Evolutionary conservation across 2,113 vertebrate species (phyloP).

Genomic region (Protobothrops flavoviridis): DNA sequence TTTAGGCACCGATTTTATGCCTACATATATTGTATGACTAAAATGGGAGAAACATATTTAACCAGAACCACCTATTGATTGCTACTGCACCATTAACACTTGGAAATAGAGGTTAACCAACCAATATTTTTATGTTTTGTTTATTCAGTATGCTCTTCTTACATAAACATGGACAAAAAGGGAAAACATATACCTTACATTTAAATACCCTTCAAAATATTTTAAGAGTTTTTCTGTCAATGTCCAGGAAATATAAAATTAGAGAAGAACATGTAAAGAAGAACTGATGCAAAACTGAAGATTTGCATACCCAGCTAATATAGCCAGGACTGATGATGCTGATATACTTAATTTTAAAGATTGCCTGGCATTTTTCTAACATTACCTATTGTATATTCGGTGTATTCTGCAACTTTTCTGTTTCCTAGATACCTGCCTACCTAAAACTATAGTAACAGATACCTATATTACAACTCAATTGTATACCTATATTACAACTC

Average conservation of each 20-base stretch:
- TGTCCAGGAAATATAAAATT: background rate
- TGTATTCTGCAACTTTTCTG: constrained; percentile 28
- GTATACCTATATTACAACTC: background rate
- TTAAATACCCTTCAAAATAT: background rate
- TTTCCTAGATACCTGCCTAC: background rate
- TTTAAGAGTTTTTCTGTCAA: background rate
- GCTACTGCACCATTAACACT: background rate
- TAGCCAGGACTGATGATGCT: background rate
- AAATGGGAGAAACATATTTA: background rate
- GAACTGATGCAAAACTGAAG: accelerated
- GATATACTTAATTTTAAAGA: background rate
- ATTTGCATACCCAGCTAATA: background rate
- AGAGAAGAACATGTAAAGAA: accelerated
- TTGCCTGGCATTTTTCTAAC: constrained; percentile 7
- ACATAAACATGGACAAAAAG: accelerated
- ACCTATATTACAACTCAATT: background rate
- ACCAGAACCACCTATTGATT: constrained; percentile 20
- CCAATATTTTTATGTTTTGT: constrained; percentile 10
- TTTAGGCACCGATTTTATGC: constrained; percentile 52
- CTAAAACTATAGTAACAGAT: constrained; percentile 20
- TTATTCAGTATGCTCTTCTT: background rate
- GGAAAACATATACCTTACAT: accelerated
- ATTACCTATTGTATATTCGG: background rate
- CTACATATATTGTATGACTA: constrained; percentile 27
- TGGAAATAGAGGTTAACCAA: constrained; percentile 15